Evolutionary conservation across 2,797 vertebrate species (phyloP).

Genomic region (Nyctibius grandis): DNA sequence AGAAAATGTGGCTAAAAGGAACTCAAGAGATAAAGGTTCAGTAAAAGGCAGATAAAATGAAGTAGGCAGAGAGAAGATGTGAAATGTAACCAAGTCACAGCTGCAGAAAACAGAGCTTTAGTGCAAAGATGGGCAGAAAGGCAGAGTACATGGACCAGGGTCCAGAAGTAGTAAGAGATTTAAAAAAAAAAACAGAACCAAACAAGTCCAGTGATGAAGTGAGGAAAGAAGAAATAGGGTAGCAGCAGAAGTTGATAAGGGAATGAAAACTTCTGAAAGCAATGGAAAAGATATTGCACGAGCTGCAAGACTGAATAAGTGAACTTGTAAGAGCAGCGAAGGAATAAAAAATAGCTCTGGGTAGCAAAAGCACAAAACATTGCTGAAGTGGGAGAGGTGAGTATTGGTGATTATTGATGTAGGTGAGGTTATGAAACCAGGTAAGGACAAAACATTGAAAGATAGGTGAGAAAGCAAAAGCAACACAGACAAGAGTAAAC

Average conservation of each 20-base stretch:
- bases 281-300: neutral
- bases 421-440: neutral
- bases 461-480: neutral
- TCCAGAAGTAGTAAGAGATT: neutral
- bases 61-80: neutral
- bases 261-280: neutral
- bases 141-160: rapidly evolving
- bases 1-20: neutral
- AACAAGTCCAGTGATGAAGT: neutral
- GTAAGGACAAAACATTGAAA: neutral
- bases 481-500: neutral
- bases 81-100: neutral
- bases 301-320: neutral
- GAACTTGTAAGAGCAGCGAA: neutral
- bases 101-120: neutral
- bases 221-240: neutral
- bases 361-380: neutral
- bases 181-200: neutral
- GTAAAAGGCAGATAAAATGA: neutral
- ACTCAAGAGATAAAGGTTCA: neutral
- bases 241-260: neutral
- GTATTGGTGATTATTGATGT: neutral
- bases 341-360: neutral
- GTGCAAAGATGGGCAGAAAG: neutral
- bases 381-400: neutral